These are phyloP conservation scores for Amblyraja radiata DNA, from an alignment of 2,797 vertebrate species.

Conservation along the genomic window DNA sequence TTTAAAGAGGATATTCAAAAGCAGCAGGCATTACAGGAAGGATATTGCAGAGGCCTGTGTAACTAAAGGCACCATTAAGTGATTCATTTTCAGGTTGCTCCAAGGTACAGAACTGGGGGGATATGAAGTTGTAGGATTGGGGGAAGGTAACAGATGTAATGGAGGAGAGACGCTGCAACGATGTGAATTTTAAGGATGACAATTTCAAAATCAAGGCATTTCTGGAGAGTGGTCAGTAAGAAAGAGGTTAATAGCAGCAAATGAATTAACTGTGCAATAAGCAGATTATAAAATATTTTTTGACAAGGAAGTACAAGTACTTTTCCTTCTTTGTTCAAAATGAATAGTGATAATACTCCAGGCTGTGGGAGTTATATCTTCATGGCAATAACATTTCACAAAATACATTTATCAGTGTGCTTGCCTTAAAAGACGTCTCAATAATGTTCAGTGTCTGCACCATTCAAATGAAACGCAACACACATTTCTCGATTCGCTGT, in stretches of 20 bases:
- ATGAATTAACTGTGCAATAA: slow-evolving; percentile 7
- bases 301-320: not conserved
- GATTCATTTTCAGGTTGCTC: not conserved
- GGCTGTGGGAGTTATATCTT: not conserved
- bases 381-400: not conserved
- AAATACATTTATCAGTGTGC: not conserved
- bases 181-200: not conserved
- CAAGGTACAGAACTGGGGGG: not conserved
- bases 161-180: not conserved
- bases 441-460: not conserved
- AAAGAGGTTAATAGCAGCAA: not conserved
- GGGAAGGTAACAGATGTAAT: not conserved
- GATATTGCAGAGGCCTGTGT: not conserved
- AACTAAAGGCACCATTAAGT: not conserved
- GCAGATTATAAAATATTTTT: not conserved
- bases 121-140: not conserved
- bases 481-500: not conserved
- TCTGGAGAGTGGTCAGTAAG: not conserved
- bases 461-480: not conserved
- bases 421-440: not conserved
- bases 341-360: not conserved
- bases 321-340: not conserved
- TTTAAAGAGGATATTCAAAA: not conserved
- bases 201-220: not conserved
- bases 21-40: not conserved